Evolutionary conservation across 2,113 vertebrate genomes (phyloP).

Genomic region (Synchiropus splendidus): DNA sequence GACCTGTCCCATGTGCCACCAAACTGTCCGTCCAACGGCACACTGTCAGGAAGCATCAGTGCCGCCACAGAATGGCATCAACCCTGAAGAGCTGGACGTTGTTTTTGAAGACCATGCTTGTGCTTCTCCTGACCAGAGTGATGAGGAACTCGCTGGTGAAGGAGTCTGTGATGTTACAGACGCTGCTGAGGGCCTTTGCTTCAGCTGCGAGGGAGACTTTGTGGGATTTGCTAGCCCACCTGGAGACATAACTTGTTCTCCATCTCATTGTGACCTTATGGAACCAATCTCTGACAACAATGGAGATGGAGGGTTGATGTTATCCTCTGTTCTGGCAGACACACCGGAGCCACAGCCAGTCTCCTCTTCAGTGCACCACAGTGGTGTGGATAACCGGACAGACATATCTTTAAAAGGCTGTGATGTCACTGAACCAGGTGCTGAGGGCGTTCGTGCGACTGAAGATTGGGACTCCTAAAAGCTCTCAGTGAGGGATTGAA

Average conservation of each 20-base stretch:
- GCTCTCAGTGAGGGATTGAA: no score
- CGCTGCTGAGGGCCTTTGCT: constrained; percentile 18
- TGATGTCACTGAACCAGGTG: no score
- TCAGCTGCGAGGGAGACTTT: constrained; percentile 47
- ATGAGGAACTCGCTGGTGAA: background rate
- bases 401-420: no score
- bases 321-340: no score
- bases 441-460: no score
- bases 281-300: no score
- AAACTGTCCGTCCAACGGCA: constrained; percentile 45
- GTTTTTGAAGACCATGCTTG: background rate
- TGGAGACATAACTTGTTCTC: background rate
- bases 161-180: background rate
- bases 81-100: background rate
- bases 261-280: background rate
- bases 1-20: constrained; percentile 81
- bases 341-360: no score
- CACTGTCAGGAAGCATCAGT: no score
- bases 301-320: no score
- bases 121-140: background rate
- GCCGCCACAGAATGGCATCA: background rate
- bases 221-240: constrained; percentile 28
- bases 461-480: no score
- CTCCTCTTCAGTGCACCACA: no score
- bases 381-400: no score